These are phyloP conservation scores for Telenomus remus DNA, from an alignment of 1,140 invertebrate species.

Conservation along the genomic window DNA sequence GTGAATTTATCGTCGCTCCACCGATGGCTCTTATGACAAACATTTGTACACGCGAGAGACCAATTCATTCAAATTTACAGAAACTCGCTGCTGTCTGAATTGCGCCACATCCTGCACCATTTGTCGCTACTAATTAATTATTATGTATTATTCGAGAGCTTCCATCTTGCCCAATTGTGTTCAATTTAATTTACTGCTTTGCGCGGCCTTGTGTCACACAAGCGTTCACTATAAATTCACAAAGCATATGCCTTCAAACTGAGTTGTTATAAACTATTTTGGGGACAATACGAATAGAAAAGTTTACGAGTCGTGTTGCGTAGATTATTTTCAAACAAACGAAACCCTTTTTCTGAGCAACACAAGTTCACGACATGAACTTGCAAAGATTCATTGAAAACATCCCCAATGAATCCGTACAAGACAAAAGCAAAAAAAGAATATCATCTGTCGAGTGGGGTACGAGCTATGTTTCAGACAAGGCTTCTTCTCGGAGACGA, in stretches of 20 bases:
- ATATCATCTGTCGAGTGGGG: slow-evolving; percentile 46
- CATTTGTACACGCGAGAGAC: slow-evolving; percentile 16
- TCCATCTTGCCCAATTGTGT: slow-evolving; percentile 4
- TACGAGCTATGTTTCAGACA: slow-evolving; percentile 15
- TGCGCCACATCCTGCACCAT: slow-evolving; percentile 1
- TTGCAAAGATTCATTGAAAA: slow-evolving; percentile 47
- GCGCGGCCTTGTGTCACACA: neutral
- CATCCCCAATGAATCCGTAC: slow-evolving; percentile 43
- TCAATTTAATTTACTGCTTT: neutral
- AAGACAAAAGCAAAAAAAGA: slow-evolving; percentile 37
- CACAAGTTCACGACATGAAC: slow-evolving; percentile 39
- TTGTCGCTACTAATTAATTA: slow-evolving; percentile 18
- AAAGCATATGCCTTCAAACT: too few relatives aligned
- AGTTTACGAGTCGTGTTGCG: too few relatives aligned
- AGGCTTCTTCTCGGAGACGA: slow-evolving; percentile 37
- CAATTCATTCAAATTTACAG: slow-evolving; percentile 43
- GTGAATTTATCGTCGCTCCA: neutral
- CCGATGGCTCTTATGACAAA: slow-evolving; percentile 8
- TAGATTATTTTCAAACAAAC: neutral
- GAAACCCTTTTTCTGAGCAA: slow-evolving; percentile 4
- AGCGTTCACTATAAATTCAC: too few relatives aligned
- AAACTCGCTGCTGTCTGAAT: slow-evolving; percentile 6
- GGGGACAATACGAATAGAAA: neutral
- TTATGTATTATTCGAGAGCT: slow-evolving; percentile 15
- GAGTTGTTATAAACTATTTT: too few relatives aligned